phyloP scores from a whole-genome alignment of 2,888 invertebrate species.

The Ormyrus thymus region DNA sequence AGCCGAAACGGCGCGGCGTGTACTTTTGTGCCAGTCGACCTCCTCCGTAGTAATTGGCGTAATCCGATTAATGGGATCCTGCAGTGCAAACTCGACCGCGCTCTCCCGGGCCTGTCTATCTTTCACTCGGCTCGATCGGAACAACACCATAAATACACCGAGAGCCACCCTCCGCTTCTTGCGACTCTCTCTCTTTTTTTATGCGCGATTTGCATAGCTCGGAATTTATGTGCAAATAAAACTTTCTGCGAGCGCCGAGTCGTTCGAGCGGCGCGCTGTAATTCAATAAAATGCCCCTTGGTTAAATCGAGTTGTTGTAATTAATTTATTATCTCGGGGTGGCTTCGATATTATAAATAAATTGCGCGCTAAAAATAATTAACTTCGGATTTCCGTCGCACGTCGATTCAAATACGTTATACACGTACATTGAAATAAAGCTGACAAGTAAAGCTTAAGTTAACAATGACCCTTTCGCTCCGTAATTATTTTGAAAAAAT shows the following conservation, averaged over 20 bases:
- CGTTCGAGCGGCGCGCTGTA: not conserved
- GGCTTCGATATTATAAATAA: too few relatives aligned
- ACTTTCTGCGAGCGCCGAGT: not conserved
- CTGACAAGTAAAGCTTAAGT: too few relatives aligned
- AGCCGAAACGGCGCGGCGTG: not conserved
- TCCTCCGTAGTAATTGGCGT: slow-evolving; percentile 59
- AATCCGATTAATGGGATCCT: slow-evolving; percentile 63
- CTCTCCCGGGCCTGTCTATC: not conserved
- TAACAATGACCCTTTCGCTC: too few relatives aligned
- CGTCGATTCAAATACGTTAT: too few relatives aligned
- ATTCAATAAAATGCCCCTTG: not conserved
- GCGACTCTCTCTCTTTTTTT: not conserved
- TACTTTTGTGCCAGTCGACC: slow-evolving; percentile 33
- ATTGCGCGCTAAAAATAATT: too few relatives aligned
- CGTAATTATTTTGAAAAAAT: too few relatives aligned
- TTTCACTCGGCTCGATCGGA: not conserved
- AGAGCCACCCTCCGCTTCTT: not conserved
- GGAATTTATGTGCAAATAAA: too few relatives aligned
- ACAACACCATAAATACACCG: not conserved
- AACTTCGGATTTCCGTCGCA: too few relatives aligned
- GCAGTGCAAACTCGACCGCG: slow-evolving; percentile 32
- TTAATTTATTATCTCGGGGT: too few relatives aligned
- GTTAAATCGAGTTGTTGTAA: too few relatives aligned
- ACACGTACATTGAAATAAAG: too few relatives aligned
- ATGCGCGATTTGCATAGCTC: not conserved